Percentiles rank a stretch among this genome's conserved stretches.
Evolutionary conservation across 2,797 vertebrate genomes (phyloP).

Genomic region (Varecia variegata): DNA sequence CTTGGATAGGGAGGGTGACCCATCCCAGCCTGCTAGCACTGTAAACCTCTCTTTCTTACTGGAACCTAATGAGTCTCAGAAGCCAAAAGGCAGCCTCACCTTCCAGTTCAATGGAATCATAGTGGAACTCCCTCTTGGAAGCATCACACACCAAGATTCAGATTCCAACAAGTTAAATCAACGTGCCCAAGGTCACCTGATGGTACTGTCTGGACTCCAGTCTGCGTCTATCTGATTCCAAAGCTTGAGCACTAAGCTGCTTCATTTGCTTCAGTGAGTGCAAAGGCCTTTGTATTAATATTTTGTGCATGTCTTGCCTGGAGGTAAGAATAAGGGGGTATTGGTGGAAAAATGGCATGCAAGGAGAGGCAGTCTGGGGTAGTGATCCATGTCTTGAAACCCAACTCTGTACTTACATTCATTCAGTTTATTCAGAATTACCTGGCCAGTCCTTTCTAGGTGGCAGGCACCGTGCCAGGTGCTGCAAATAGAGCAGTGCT

Average conservation of each 20-base stretch:
- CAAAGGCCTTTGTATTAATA: neutral
- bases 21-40: neutral
- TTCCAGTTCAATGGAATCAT: neutral
- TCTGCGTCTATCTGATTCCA: fast-evolving
- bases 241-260: neutral
- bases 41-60: neutral
- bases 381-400: neutral
- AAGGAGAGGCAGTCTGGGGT: fast-evolving
- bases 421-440: neutral
- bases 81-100: neutral
- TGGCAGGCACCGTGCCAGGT: neutral
- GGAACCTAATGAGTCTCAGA: neutral
- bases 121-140: neutral
- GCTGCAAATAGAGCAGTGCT: neutral
- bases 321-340: neutral
- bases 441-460: neutral
- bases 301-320: too few relatives aligned
- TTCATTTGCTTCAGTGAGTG: neutral
- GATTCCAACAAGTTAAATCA: neutral
- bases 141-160: neutral
- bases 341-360: neutral
- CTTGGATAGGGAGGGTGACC: neutral
- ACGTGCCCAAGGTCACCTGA: neutral
- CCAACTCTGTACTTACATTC: neutral
- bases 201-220: neutral